Conservation (phyloP, 1,140 invertebrate species). For the Drosophila ironensis region DNA sequence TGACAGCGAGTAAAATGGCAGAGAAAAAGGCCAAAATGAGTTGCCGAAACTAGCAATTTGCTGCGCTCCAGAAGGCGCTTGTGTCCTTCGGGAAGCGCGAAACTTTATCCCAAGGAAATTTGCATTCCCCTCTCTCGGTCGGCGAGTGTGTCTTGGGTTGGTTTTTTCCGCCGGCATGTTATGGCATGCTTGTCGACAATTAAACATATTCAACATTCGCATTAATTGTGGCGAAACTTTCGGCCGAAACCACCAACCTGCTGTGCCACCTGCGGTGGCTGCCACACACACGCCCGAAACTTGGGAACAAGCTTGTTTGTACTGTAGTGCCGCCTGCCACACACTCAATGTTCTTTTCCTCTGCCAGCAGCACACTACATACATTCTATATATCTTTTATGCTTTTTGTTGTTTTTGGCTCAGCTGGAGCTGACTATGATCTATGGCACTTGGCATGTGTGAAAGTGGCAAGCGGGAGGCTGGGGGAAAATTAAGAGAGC, state of each 20-base stretch:
- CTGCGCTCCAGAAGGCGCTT: conserved; percentile 11
- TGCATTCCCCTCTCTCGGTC: conserved; percentile 3
- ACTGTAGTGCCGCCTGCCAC: conserved; percentile 37
- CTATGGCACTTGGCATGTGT: conserved; percentile 60
- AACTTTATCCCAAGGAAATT: conserved; percentile 32
- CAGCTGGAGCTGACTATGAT: conserved; percentile 71
- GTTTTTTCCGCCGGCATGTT: conserved; percentile 12
- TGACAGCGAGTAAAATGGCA: background rate
- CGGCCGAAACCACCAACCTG: conserved; percentile 23
- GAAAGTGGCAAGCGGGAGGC: conserved; percentile 12
- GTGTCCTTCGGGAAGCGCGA: background rate
- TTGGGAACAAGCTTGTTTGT: conserved; percentile 40
- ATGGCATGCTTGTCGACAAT: conserved; percentile 73
- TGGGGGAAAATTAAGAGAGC: conserved; percentile 1
- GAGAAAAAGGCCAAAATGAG: background rate
- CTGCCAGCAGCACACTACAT: no score
- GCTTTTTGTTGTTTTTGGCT: conserved; percentile 6
- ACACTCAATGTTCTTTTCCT: conserved; percentile 44
- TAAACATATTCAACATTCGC: conserved; percentile 73
- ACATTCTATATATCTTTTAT: conserved; percentile 1
- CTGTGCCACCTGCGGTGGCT: conserved; percentile 43
- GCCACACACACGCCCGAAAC: conserved; percentile 26
- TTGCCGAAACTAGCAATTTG: conserved; percentile 22
- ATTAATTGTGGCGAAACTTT: conserved; percentile 73
- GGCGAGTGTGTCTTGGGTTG: background rate